Conservation (phyloP, 2,113 vertebrate species). For the Struthidea cinerea region DNA sequence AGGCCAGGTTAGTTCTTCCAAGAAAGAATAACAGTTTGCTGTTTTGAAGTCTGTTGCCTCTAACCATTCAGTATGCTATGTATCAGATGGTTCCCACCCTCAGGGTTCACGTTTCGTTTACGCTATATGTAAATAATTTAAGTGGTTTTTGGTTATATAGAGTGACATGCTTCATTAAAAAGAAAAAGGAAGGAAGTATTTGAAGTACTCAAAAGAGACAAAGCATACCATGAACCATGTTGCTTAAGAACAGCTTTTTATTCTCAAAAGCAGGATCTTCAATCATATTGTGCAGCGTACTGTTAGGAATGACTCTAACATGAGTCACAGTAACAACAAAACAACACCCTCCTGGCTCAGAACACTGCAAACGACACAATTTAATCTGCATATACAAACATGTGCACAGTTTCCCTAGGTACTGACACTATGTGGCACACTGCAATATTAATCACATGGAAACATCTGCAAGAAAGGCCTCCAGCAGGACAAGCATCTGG, state of each 20-base stretch:
- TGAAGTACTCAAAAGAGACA: neutral
- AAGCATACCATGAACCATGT: neutral
- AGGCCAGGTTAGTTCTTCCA: neutral
- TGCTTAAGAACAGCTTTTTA: neutral
- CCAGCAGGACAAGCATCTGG: neutral
- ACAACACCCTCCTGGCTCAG: neutral
- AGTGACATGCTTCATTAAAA: neutral
- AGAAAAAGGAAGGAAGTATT: neutral
- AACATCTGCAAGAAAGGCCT: neutral
- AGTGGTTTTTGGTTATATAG: neutral
- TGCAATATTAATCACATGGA: neutral
- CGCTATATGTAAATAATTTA: neutral
- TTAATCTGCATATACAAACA: neutral
- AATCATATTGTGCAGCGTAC: neutral
- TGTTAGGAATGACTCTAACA: neutral
- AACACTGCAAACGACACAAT: neutral
- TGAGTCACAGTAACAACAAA: neutral
- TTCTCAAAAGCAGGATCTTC: neutral
- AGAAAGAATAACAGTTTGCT: neutral
- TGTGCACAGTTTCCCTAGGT: neutral
- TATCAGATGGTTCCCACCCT: neutral
- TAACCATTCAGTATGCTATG: fast-evolving
- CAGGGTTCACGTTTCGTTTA: neutral
- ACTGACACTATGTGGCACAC: neutral
- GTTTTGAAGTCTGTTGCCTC: neutral